These are phyloP conservation scores for Daubentonia madagascariensis DNA, from an alignment of 2,113 vertebrate species.

Conservation along the genomic window DNA sequence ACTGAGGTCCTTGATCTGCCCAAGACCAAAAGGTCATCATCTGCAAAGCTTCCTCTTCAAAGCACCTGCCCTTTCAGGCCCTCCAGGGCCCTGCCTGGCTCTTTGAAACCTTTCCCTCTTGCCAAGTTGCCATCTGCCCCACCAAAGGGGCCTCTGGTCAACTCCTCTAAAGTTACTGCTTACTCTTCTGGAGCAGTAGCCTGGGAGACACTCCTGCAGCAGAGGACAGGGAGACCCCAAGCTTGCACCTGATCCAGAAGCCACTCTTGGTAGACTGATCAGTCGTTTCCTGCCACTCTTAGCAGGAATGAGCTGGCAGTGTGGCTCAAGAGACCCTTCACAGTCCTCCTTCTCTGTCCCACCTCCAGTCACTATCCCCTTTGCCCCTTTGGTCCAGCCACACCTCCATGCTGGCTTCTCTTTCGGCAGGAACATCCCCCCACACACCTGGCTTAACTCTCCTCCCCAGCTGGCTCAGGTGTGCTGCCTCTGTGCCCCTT, in stretches of 20 bases:
- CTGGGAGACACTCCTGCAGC: background rate
- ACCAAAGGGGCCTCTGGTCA: background rate
- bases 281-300: background rate
- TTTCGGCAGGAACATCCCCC: background rate
- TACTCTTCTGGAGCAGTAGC: background rate
- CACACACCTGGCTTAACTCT: background rate
- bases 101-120: background rate
- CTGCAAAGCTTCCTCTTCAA: slow-evolving; percentile 48
- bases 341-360: background rate
- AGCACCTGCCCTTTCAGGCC: slow-evolving; percentile 40
- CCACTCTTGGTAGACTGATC: background rate
- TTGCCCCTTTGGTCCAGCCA: background rate
- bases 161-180: background rate
- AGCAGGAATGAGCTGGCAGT: background rate
- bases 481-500: background rate
- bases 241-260: background rate
- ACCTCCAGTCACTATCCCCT: background rate
- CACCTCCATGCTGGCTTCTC: background rate
- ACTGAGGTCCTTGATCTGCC: background rate
- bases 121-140: slow-evolving; percentile 43
- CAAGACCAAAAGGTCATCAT: slow-evolving; percentile 32
- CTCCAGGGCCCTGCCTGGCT: background rate
- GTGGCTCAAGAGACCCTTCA: background rate
- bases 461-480: background rate
- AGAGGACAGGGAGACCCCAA: background rate